Percentiles rank a stretch among this genome's conserved stretches.
Conservation (phyloP, 2,113 vertebrate genomes). For the Oncorhynchus gorbuscha region DNA sequence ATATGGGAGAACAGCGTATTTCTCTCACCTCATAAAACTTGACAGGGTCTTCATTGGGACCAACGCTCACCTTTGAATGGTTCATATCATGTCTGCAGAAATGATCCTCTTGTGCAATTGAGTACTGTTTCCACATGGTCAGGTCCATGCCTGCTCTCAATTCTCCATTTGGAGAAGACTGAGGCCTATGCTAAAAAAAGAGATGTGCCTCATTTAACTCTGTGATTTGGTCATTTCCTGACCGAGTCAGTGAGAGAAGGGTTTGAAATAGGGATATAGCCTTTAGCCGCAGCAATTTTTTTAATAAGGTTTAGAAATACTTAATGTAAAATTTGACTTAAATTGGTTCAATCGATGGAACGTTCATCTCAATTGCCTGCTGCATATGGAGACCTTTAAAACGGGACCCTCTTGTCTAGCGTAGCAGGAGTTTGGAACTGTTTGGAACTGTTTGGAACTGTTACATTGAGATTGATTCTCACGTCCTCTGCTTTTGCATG, state of each 20-base stretch:
- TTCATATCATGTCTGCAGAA: no score
- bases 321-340: not conserved
- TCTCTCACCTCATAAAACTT: no score
- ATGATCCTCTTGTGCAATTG: no score
- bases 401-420: constrained; percentile 10
- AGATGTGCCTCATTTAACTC: not conserved
- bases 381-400: constrained; percentile 6
- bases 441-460: not conserved
- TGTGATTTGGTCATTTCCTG: not conserved
- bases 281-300: not conserved
- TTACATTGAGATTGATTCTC: not conserved
- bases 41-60: no score
- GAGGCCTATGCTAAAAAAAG: not conserved
- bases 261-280: not conserved
- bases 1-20: no score
- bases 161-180: not conserved
- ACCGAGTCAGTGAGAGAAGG: not conserved
- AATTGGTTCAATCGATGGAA: constrained; percentile 10
- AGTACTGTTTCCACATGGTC: not conserved
- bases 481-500: not conserved
- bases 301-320: not conserved
- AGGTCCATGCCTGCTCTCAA: not conserved
- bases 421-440: not conserved
- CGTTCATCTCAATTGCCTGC: not conserved
- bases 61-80: no score